phyloP scores from a whole-genome alignment of 1,140 invertebrate genomes.

The Heterodera carotae region DNA sequence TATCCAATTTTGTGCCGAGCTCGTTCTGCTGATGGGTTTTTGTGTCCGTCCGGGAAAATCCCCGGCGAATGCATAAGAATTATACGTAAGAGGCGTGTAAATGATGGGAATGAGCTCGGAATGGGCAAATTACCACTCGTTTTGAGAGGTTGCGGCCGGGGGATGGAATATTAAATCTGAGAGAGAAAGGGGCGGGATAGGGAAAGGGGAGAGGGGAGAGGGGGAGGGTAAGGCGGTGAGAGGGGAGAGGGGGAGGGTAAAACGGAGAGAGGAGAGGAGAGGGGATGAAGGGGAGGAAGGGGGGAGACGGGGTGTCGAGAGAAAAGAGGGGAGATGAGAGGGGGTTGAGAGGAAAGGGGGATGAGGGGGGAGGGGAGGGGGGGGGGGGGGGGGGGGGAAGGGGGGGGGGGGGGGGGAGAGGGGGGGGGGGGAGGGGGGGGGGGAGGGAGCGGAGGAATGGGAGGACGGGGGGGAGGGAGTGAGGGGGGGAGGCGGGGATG shows the following conservation, averaged over 20 bases:
- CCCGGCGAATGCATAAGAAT: constrained; percentile 3
- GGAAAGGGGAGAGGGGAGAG: not conserved
- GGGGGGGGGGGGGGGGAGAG: not conserved
- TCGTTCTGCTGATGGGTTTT: not conserved
- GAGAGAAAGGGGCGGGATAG: not conserved
- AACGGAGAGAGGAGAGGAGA: too few species aligned
- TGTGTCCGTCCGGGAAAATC: not conserved
- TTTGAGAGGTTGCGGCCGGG: not conserved
- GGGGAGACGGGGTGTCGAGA: too few species aligned
- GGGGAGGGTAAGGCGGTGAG: not conserved
- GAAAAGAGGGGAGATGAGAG: too few species aligned
- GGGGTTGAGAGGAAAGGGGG: not conserved
- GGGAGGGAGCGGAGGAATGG: not conserved
- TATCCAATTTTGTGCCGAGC: not conserved
- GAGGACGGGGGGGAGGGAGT: not conserved
- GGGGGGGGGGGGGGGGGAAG: not conserved
- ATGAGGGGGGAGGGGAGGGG: too few species aligned
- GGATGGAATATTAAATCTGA: constrained; percentile 16
- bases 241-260: not conserved
- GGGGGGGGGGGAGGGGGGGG: not conserved
- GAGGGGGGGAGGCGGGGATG: not conserved
- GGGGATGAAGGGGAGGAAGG: not conserved
- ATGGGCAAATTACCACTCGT: constrained; percentile 17
- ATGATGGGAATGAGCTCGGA: constrained; percentile 13
- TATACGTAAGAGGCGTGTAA: constrained; percentile 13